phyloP scores from a whole-genome alignment of 53 echinoderm and acorn worm genomes.

The Temnopleurus reevesii region DNA sequence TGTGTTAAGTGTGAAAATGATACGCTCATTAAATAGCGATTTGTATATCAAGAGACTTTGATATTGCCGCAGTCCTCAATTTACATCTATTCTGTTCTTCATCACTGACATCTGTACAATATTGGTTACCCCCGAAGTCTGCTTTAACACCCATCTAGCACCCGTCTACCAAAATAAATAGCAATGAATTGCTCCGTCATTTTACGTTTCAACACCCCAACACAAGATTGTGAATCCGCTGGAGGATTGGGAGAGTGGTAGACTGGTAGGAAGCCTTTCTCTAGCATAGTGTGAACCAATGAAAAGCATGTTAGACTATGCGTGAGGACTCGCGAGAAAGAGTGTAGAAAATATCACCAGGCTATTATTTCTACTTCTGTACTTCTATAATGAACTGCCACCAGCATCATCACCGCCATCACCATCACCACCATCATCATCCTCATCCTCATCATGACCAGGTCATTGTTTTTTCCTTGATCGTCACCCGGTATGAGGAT shows the following conservation, averaged over 20 bases:
- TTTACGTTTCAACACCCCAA: conserved; percentile 45
- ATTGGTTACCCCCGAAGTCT: conserved; percentile 26
- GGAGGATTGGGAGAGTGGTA: neutral
- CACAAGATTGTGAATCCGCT: conserved; percentile 3
- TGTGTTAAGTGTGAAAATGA: neutral
- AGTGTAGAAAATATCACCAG: neutral
- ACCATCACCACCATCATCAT: neutral
- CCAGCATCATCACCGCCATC: neutral
- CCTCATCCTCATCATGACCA: neutral
- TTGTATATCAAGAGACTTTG: neutral
- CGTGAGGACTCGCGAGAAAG: conserved; percentile 11
- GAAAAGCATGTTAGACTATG: neutral
- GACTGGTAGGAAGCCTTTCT: neutral
- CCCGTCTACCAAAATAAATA: neutral
- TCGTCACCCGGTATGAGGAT: neutral
- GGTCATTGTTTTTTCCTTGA: neutral
- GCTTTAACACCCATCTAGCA: neutral
- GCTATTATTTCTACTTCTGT: conserved; percentile 6
- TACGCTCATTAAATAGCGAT: neutral
- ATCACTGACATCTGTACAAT: neutral
- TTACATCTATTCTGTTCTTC: neutral
- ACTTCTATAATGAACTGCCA: neutral
- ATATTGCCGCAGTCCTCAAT: neutral
- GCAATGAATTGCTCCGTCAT: conserved; percentile 22
- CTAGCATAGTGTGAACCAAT: neutral